Evolutionary conservation across 2,113 vertebrate genomes (phyloP).

Genomic region (Cyanoramphus novaezelandiae): DNA sequence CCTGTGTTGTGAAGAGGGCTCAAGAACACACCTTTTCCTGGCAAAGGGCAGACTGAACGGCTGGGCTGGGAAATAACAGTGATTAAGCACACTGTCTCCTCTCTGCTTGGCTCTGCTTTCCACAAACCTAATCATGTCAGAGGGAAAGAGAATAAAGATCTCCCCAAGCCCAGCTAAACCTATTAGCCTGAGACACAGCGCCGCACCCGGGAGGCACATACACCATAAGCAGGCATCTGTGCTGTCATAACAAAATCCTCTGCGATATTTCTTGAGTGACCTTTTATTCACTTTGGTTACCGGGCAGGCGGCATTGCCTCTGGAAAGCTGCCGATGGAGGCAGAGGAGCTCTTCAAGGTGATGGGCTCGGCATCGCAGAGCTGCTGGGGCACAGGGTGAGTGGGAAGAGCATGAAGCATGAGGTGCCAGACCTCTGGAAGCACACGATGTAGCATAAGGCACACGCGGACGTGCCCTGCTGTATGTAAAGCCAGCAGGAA

Average conservation of each 20-base stretch:
- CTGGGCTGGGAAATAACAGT: slow-evolving; percentile 40
- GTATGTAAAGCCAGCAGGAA: background rate
- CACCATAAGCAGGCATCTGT: slow-evolving; percentile 13
- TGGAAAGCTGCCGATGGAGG: background rate
- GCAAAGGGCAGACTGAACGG: background rate
- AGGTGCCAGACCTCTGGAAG: background rate
- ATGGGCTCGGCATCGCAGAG: fast-evolving
- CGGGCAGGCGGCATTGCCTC: background rate
- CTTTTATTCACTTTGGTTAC: background rate
- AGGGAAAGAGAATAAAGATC: slow-evolving; percentile 50
- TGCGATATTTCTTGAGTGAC: slow-evolving; percentile 30
- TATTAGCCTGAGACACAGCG: background rate
- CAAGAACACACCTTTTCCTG: background rate
- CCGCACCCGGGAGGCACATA: slow-evolving; percentile 8
- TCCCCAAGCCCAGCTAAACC: slow-evolving; percentile 14
- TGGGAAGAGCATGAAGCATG: background rate
- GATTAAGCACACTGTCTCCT: slow-evolving; percentile 46
- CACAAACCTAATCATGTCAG: slow-evolving; percentile 65
- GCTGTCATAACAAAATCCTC: background rate
- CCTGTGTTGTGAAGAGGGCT: fast-evolving
- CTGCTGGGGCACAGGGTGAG: background rate
- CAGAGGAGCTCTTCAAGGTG: background rate
- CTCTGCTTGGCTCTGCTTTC: slow-evolving; percentile 61
- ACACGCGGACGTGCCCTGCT: fast-evolving
- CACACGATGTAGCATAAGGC: background rate